These are phyloP conservation scores for Andrena dorsata DNA, from an alignment of 2,888 invertebrate genomes.

Conservation along the genomic window DNA sequence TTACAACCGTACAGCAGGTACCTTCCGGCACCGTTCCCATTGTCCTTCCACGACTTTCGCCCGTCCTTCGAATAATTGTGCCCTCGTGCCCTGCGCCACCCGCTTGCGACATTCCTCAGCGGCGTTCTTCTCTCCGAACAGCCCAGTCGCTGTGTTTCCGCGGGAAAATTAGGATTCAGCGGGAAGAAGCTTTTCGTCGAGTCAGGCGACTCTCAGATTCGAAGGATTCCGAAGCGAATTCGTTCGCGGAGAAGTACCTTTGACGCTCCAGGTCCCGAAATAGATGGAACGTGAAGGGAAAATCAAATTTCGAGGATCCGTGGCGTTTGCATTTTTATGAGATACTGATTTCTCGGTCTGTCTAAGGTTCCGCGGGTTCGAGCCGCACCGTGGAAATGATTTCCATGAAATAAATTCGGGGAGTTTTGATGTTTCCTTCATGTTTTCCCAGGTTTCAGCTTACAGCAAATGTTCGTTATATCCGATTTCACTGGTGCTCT, in stretches of 20 bases:
- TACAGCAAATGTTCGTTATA: too few relatives aligned
- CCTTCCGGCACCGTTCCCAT: constrained; percentile 31
- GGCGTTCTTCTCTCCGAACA: neutral
- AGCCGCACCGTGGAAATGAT: neutral
- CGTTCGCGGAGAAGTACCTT: neutral
- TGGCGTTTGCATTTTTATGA: neutral
- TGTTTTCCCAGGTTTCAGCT: too few relatives aligned
- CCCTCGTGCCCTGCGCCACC: neutral
- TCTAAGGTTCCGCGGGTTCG: constrained; percentile 12
- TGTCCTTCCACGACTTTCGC: constrained; percentile 30
- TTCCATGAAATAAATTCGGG: constrained; percentile 8
- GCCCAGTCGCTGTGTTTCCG: neutral
- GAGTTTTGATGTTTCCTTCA: neutral
- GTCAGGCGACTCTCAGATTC: neutral
- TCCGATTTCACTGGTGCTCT: too few relatives aligned
- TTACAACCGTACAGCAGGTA: constrained; percentile 43
- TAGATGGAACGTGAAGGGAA: neutral
- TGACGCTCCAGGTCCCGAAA: neutral
- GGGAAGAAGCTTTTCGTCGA: neutral
- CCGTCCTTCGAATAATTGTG: constrained; percentile 39
- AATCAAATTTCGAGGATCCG: neutral
- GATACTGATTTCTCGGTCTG: neutral
- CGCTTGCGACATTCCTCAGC: neutral
- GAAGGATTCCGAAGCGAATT: neutral
- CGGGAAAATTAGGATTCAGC: constrained; percentile 5